Conservation (phyloP, 2,888 invertebrate species). For the Plebejus melissa region DNA sequence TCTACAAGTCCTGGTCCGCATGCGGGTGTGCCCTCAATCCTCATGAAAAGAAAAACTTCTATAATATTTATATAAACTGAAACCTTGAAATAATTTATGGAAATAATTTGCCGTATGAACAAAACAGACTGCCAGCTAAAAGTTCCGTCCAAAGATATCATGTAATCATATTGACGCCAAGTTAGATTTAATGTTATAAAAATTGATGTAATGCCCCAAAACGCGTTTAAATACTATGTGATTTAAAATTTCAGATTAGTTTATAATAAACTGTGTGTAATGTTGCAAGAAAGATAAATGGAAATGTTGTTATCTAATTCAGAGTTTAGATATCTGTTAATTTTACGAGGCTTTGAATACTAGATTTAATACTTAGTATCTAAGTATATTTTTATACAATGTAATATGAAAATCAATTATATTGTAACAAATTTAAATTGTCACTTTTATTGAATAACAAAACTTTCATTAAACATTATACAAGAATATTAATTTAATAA, state of each 20-base stretch:
- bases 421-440: slow-evolving; percentile 31
- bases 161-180: not conserved
- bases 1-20: too few species aligned
- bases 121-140: not conserved
- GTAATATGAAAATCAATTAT: slow-evolving; percentile 24
- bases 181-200: not conserved
- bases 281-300: not conserved
- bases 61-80: too few species aligned
- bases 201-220: too few species aligned
- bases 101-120: not conserved
- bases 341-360: slow-evolving; percentile 1
- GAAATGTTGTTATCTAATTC: not conserved
- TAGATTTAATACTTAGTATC: not conserved
- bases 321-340: not conserved
- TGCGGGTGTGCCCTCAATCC: too few species aligned
- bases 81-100: not conserved
- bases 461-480: slow-evolving; percentile 44
- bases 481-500: slow-evolving; percentile 51
- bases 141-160: not conserved
- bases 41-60: too few species aligned
- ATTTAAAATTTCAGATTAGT: not conserved
- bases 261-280: not conserved
- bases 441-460: slow-evolving; percentile 18
- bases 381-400: slow-evolving; percentile 14
- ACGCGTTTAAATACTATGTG: too few species aligned